Percentiles rank a stretch among this genome's conserved stretches.
Conservation (phyloP, 2,797 vertebrate genomes). For the Todus mexicanus region DNA sequence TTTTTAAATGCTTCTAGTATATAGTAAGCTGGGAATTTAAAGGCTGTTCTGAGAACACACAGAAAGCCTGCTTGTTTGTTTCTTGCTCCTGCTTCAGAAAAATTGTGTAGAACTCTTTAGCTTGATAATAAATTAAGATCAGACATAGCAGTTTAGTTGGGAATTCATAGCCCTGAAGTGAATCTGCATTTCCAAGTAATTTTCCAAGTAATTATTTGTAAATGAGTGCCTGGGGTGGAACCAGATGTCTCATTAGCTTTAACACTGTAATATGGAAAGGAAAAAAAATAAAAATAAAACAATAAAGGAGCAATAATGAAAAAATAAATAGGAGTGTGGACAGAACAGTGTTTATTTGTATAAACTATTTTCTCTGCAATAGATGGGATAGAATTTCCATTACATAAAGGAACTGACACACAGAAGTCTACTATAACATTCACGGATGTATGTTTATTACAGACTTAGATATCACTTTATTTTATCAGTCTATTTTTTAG, state of each 20-base stretch:
- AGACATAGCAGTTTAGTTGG: neutral
- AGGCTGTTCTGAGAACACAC: neutral
- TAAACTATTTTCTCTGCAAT: neutral
- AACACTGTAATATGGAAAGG: neutral
- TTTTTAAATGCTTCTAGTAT: neutral
- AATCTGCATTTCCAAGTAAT: neutral
- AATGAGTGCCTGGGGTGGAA: neutral
- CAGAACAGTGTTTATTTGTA: neutral
- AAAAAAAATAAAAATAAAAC: neutral
- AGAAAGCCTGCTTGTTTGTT: neutral
- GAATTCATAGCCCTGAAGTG: neutral
- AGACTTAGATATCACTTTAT: neutral
- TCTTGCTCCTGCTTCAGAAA: neutral
- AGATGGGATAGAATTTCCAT: neutral
- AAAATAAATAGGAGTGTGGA: neutral
- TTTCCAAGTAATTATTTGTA: conserved; percentile 26
- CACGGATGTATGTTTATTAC: neutral
- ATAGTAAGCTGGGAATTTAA: neutral
- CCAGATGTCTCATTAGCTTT: neutral
- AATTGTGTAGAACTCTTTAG: neutral
- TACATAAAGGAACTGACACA: neutral
- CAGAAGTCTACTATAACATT: neutral
- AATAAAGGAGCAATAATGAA: neutral
- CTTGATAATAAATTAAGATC: neutral
- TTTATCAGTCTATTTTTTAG: neutral